Percentiles rank a stretch among this genome's conserved stretches.
These are phyloP conservation scores for Drosophila prostipennis DNA, from an alignment of 2,888 invertebrate species.

Conservation along the genomic window DNA sequence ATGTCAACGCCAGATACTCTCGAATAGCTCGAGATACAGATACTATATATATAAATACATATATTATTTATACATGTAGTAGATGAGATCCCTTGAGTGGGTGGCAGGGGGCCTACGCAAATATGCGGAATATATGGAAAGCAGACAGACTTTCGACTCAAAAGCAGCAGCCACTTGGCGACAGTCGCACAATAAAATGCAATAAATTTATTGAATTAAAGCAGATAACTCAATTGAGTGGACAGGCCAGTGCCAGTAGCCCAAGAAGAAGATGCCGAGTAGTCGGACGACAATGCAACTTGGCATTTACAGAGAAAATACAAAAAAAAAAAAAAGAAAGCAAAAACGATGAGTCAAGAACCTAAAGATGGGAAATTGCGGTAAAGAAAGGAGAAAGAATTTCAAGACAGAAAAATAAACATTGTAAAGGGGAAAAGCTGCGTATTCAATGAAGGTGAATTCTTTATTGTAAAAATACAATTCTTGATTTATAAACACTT, in stretches of 20 bases:
- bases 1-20: constrained; percentile 58
- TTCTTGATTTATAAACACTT: background rate
- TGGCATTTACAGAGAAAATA: constrained; percentile 21
- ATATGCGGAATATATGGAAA: constrained; percentile 10
- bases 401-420: background rate
- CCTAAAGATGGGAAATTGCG: background rate
- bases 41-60: constrained; percentile 9
- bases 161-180: constrained; percentile 51
- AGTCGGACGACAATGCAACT: constrained; percentile 19
- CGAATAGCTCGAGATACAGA: constrained; percentile 31
- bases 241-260: constrained; percentile 32
- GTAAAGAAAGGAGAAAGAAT: constrained; percentile 8
- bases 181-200: constrained; percentile 60
- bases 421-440: background rate
- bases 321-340: constrained; percentile 3
- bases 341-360: constrained; percentile 15
- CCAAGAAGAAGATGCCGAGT: constrained; percentile 1
- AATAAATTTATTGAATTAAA: constrained; percentile 75
- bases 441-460: background rate
- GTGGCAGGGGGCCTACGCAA: constrained; percentile 26
- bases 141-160: constrained; percentile 15
- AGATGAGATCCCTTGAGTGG: constrained; percentile 27
- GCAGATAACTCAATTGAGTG: constrained; percentile 71
- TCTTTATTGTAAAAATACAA: background rate
- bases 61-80: constrained; percentile 8